Evolutionary conservation across 2,888 invertebrate genomes (phyloP).

Genomic region (Nymphalis polychloros): DNA sequence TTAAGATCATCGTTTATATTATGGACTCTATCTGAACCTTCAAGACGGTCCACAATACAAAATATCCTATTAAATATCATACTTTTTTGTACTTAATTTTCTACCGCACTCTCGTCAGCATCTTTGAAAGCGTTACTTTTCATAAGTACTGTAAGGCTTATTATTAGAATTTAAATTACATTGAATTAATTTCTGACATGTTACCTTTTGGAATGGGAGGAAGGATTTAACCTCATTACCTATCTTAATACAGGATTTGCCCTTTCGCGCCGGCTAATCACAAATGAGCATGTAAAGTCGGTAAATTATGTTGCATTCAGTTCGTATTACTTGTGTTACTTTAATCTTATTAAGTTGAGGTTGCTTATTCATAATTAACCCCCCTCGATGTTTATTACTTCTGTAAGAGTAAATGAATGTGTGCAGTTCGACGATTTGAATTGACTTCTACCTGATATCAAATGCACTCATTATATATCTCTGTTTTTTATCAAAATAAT

Average conservation of each 20-base stretch:
- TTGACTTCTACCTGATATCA: conserved; percentile 40
- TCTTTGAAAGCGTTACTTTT: conserved; percentile 50
- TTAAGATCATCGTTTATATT: conserved; percentile 68
- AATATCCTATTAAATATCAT: conserved; percentile 63
- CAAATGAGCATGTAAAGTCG: conserved; percentile 81
- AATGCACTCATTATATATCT: conserved; percentile 26
- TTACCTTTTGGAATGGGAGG: conserved; percentile 52
- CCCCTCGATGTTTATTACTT: conserved; percentile 79
- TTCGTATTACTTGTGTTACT: conserved; percentile 72
- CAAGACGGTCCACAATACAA: conserved; percentile 67
- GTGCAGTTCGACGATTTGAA: conserved; percentile 63
- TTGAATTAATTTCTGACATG: conserved; percentile 50
- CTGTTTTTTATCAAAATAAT: conserved; percentile 32
- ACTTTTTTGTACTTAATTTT: conserved; percentile 77
- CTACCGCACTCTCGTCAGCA: conserved; percentile 79
- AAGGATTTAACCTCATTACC: conserved; percentile 80
- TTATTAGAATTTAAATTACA: conserved; percentile 61
- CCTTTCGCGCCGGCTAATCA: conserved; percentile 82
- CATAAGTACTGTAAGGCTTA: conserved; percentile 61
- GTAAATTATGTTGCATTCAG: conserved; percentile 81
- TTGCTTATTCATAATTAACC: conserved; percentile 81
- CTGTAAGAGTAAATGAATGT: conserved; percentile 70
- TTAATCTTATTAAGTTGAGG: conserved; percentile 63
- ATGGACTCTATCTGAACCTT: conserved; percentile 65
- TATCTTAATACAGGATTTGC: conserved; percentile 82